A percentile compares a stretch with the other conserved stretches of the same genome.
These are phyloP conservation scores for Euproctis similis DNA, from an alignment of 2,888 invertebrate genomes.

Conservation along the genomic window DNA sequence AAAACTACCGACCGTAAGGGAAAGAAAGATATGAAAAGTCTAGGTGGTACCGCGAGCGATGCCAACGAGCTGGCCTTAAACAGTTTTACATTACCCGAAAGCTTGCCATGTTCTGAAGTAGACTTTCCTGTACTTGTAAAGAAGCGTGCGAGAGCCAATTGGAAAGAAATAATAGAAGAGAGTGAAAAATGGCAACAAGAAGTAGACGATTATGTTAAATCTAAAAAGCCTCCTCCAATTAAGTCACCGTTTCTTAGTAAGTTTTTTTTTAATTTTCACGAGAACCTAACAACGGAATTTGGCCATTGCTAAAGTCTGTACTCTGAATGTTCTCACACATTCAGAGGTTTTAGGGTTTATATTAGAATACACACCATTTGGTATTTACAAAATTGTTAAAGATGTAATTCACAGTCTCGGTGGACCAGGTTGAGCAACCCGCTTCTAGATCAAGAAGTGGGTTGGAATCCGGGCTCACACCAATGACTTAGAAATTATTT, in stretches of 20 bases:
- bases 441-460: no score
- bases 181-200: conserved; percentile 34
- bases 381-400: no score
- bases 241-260: conserved; percentile 54
- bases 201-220: conserved; percentile 38
- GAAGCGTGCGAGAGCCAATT: conserved; percentile 35
- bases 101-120: conserved; percentile 57
- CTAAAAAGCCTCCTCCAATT: conserved; percentile 27
- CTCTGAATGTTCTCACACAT: no score
- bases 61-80: conserved; percentile 33
- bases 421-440: no score
- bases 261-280: conserved; percentile 2
- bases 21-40: conserved; percentile 40
- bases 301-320: no score
- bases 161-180: conserved; percentile 50
- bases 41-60: conserved; percentile 1
- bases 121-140: conserved; percentile 48
- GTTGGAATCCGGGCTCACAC: no score
- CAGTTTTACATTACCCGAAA: conserved; percentile 51
- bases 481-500: no score
- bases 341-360: no score
- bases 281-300: no score
- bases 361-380: no score
- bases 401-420: no score
- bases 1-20: conserved; percentile 46